Conservation (phyloP, 1,140 invertebrate genomes). For the Triops cancriformis region DNA sequence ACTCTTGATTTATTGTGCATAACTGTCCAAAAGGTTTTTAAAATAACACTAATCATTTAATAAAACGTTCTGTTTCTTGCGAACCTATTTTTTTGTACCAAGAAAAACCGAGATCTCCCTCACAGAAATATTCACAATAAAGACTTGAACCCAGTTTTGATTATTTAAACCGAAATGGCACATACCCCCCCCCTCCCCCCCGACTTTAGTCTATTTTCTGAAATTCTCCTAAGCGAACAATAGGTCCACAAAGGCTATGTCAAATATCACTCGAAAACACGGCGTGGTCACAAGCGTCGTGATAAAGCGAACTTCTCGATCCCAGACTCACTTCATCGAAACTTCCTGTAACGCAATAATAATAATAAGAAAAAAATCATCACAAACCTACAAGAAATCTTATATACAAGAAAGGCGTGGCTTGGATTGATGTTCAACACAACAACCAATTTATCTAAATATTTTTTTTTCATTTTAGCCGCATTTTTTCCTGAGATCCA, state of each 20-base stretch:
- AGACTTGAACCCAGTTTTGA: slow-evolving; percentile 6
- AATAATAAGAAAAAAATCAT: not conserved
- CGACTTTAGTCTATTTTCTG: too few species aligned
- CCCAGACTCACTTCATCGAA: not conserved
- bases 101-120: too few species aligned
- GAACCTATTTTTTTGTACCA: too few species aligned
- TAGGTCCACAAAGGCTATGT: too few species aligned
- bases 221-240: too few species aligned
- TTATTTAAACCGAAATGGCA: not conserved
- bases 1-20: slow-evolving; percentile 2
- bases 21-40: not conserved
- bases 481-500: slow-evolving; percentile 2
- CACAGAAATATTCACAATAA: not conserved
- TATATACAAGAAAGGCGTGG: not conserved
- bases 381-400: not conserved
- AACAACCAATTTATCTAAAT: too few species aligned
- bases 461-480: not conserved
- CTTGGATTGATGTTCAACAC: not conserved
- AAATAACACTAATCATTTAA: not conserved
- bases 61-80: too few species aligned
- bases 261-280: not conserved
- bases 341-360: not conserved
- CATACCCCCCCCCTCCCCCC: not conserved
- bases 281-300: not conserved
- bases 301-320: not conserved